Evolutionary conservation across 2,797 vertebrate species (phyloP).

Genomic region (Vipera ursinii): DNA sequence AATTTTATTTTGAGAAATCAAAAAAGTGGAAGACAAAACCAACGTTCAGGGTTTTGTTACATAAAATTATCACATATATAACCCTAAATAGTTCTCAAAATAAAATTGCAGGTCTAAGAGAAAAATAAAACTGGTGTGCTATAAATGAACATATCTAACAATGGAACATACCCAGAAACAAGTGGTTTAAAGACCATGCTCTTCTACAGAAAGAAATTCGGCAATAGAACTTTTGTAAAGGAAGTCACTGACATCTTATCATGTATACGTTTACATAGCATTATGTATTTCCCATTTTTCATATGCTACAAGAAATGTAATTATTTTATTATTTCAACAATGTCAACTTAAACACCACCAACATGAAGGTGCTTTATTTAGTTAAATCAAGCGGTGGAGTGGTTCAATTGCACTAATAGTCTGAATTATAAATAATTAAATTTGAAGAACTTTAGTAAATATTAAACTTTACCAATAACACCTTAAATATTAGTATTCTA

Average conservation of each 20-base stretch:
- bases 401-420: constrained; percentile 45
- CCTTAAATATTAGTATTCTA: constrained; percentile 58
- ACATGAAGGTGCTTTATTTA: constrained; percentile 27
- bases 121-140: constrained; percentile 20
- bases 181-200: not conserved
- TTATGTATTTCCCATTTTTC: not conserved
- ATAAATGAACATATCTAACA: not conserved
- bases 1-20: constrained; percentile 37
- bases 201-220: not conserved
- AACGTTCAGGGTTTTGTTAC: constrained; percentile 14
- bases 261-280: not conserved
- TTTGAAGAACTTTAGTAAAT: constrained; percentile 44
- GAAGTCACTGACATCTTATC: not conserved
- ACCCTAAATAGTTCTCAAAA: constrained; percentile 15
- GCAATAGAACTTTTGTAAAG: not conserved
- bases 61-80: not conserved
- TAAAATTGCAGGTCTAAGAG: not conserved
- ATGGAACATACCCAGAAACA: not conserved
- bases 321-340: constrained; percentile 1
- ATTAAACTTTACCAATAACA: constrained; percentile 34
- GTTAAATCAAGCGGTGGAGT: constrained; percentile 36
- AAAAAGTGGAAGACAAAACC: constrained; percentile 19
- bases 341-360: constrained; percentile 27
- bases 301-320: not conserved
- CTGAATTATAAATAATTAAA: constrained; percentile 49